Conservation (phyloP, 1,140 invertebrate genomes). For the Musca vetustissima region DNA sequence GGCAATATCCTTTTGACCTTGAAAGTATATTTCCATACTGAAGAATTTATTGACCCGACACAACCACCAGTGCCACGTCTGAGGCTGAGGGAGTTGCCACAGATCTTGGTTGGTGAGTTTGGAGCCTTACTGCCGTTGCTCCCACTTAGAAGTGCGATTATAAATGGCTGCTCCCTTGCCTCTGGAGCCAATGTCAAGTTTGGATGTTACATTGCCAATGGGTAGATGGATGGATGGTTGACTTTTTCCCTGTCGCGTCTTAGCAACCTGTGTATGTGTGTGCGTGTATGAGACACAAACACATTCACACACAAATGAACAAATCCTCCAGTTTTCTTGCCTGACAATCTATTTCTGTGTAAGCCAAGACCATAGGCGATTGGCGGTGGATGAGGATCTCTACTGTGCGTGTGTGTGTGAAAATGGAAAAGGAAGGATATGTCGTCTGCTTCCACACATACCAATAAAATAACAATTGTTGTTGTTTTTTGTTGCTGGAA, state of each 20-base stretch:
- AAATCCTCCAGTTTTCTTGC: background rate
- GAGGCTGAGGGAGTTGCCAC: background rate
- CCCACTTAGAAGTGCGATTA: background rate
- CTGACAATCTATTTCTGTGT: too few relatives aligned
- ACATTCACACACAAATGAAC: background rate
- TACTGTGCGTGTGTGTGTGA: background rate
- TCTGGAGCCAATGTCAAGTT: too few relatives aligned
- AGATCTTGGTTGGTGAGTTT: background rate
- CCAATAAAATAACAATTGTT: background rate
- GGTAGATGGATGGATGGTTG: too few relatives aligned
- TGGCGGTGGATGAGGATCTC: too few relatives aligned
- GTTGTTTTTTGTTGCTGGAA: background rate
- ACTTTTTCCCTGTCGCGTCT: too few relatives aligned
- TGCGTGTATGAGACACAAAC: too few relatives aligned
- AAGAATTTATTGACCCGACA: slow-evolving; percentile 53
- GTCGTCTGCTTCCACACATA: slow-evolving; percentile 15
- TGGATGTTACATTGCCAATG: too few relatives aligned
- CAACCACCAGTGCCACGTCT: background rate
- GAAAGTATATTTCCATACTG: slow-evolving; percentile 50
- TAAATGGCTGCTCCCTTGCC: background rate
- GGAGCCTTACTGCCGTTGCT: background rate
- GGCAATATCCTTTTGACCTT: slow-evolving; percentile 56
- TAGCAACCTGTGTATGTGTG: too few relatives aligned
- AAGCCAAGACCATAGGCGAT: too few relatives aligned
- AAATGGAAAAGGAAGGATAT: slow-evolving; percentile 9